These are phyloP conservation scores for Lethrus apterus DNA, from an alignment of 1,140 invertebrate species.

Conservation along the genomic window DNA sequence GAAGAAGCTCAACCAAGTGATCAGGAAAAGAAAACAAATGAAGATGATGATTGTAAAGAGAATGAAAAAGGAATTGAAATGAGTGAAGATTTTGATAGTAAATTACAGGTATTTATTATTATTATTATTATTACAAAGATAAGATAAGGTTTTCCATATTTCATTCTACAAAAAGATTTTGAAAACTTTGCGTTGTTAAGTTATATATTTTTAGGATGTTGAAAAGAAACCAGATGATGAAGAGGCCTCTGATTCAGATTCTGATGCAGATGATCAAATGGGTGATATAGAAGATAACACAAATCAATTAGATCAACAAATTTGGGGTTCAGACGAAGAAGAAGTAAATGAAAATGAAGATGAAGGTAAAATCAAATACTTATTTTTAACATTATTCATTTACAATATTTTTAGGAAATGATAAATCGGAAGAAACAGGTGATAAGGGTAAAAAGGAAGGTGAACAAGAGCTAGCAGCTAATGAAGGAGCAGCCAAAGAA, in stretches of 20 bases:
- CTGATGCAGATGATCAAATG: slow-evolving; percentile 89
- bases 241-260: slow-evolving; percentile 58
- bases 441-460: slow-evolving; percentile 39
- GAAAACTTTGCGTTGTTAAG: neutral
- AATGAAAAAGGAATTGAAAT: slow-evolving; percentile 93
- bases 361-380: slow-evolving; percentile 39
- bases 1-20: slow-evolving; percentile 78
- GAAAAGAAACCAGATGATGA: slow-evolving; percentile 57
- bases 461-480: slow-evolving; percentile 51
- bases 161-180: neutral
- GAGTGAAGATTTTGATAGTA: slow-evolving; percentile 86
- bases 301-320: slow-evolving; percentile 73
- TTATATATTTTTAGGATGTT: slow-evolving; percentile 55
- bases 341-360: slow-evolving; percentile 62
- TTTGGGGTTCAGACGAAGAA: slow-evolving; percentile 81
- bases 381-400: neutral
- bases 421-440: slow-evolving; percentile 37
- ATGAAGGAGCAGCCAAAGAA: slow-evolving; percentile 50
- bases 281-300: slow-evolving; percentile 80
- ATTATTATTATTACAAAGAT: neutral
- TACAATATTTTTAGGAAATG: slow-evolving; percentile 27
- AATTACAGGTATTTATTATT: slow-evolving; percentile 46
- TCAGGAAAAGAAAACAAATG: slow-evolving; percentile 56
- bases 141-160: neutral
- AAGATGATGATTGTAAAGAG: slow-evolving; percentile 77